Conservation (phyloP, 2,113 vertebrate genomes). For the Tapirus terrestris region DNA sequence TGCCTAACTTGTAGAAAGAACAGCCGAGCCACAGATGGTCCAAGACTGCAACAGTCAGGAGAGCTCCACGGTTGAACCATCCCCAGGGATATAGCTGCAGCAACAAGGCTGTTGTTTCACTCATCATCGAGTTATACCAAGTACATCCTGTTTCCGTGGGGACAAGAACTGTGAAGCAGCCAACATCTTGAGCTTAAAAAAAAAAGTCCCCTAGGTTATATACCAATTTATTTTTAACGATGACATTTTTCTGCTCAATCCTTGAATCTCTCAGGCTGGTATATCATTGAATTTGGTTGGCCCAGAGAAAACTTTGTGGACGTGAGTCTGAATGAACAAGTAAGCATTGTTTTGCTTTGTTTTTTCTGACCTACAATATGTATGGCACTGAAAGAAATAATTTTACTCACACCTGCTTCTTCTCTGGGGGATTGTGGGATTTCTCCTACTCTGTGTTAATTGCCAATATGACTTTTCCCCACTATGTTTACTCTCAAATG, state of each 20-base stretch:
- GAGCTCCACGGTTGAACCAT: neutral
- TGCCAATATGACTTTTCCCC: neutral
- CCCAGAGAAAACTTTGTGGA: neutral
- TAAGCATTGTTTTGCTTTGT: neutral
- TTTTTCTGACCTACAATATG: neutral
- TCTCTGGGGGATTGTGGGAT: neutral
- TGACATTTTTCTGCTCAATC: neutral
- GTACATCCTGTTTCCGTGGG: conserved; percentile 11
- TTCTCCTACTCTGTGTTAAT: neutral
- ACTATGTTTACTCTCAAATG: neutral
- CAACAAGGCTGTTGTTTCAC: neutral
- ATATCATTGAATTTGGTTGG: neutral
- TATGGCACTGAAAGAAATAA: neutral
- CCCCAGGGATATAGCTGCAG: neutral
- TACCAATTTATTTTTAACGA: neutral
- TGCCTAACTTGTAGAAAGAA: neutral
- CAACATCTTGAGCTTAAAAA: neutral
- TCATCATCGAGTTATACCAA: neutral
- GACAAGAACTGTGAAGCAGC: conserved; percentile 12
- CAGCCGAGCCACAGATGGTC: neutral
- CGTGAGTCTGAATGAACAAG: neutral
- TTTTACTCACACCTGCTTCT: neutral
- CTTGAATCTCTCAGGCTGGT: neutral
- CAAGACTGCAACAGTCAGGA: neutral
- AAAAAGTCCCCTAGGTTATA: neutral